Percentiles rank a stretch among this genome's conserved stretches.
Evolutionary conservation across 2,797 vertebrate genomes (phyloP).

Genomic region (Sternotherus odoratus): DNA sequence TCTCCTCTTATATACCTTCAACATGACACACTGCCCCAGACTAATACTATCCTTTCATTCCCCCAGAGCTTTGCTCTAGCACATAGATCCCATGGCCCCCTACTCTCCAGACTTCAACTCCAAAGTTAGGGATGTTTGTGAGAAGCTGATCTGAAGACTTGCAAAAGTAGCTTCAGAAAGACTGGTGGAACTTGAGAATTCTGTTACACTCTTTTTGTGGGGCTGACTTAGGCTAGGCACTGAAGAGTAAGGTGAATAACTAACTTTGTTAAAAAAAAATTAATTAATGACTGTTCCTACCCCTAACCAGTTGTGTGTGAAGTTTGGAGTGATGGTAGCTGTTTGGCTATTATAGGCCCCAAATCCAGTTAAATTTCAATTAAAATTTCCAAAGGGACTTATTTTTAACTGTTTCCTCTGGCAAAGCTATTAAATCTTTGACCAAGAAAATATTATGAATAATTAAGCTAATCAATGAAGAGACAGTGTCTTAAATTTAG

Average conservation of each 20-base stretch:
- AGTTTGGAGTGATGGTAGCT: not conserved
- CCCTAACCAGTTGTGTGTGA: fast-evolving
- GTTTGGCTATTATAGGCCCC: not conserved
- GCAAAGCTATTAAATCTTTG: not conserved
- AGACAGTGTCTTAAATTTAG: not conserved
- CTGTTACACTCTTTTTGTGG: not conserved
- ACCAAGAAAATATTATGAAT: not conserved
- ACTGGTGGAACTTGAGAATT: not conserved
- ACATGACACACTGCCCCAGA: not conserved
- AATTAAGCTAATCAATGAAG: not conserved
- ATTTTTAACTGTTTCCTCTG: not conserved
- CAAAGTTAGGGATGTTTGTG: not conserved
- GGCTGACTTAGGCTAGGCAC: not conserved
- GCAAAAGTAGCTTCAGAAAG: not conserved
- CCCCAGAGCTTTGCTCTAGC: not conserved
- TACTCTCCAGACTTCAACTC: fast-evolving
- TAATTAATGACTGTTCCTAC: not conserved
- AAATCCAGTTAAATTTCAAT: not conserved
- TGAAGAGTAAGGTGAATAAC: not conserved
- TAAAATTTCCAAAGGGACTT: not conserved
- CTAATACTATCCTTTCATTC: not conserved
- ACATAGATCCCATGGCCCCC: not conserved
- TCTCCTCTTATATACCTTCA: not conserved
- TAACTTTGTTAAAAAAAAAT: too few relatives aligned
- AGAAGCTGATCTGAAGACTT: not conserved